These are phyloP conservation scores for Elmis aenea DNA, from an alignment of 2,888 invertebrate species.

Conservation along the genomic window DNA sequence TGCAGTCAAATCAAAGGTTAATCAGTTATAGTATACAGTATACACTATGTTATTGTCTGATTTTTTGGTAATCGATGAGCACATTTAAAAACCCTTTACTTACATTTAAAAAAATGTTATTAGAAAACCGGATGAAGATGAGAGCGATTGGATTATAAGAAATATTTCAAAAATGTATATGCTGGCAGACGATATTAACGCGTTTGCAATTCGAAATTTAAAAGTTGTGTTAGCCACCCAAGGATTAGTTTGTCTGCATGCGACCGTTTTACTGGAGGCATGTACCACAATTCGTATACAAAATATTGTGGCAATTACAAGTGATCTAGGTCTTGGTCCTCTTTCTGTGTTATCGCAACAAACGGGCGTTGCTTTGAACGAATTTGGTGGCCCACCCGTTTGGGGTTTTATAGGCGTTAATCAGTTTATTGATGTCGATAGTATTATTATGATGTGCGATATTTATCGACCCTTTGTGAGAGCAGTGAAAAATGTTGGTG, in stretches of 20 bases:
- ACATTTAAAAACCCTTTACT: too few species aligned
- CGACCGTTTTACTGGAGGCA: conserved; percentile 47
- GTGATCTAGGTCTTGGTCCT: conserved; percentile 52
- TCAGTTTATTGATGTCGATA: conserved; percentile 52
- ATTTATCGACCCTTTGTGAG: conserved; percentile 51
- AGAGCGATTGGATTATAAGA: conserved; percentile 32
- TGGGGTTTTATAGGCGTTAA: conserved; percentile 60
- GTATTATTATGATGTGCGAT: conserved; percentile 52
- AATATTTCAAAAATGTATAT: conserved; percentile 41
- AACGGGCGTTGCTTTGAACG: conserved; percentile 46
- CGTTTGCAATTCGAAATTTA: conserved; percentile 47
- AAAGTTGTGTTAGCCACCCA: conserved; percentile 52
- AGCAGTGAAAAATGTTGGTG: conserved; percentile 46
- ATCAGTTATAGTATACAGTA: too few species aligned
- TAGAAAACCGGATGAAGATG: conserved; percentile 31
- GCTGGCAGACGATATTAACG: conserved; percentile 50
- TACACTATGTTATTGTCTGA: too few species aligned
- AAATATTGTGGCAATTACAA: conserved; percentile 55
- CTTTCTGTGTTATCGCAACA: conserved; percentile 46
- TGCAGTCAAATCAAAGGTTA: too few species aligned
- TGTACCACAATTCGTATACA: conserved; percentile 44
- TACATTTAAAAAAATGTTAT: too few species aligned
- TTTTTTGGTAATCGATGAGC: too few species aligned
- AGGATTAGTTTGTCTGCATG: conserved; percentile 57
- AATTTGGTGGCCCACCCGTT: conserved; percentile 57